phyloP scores from a whole-genome alignment of 2,113 vertebrate species.

The Machaerirhynchus nigripectus region DNA sequence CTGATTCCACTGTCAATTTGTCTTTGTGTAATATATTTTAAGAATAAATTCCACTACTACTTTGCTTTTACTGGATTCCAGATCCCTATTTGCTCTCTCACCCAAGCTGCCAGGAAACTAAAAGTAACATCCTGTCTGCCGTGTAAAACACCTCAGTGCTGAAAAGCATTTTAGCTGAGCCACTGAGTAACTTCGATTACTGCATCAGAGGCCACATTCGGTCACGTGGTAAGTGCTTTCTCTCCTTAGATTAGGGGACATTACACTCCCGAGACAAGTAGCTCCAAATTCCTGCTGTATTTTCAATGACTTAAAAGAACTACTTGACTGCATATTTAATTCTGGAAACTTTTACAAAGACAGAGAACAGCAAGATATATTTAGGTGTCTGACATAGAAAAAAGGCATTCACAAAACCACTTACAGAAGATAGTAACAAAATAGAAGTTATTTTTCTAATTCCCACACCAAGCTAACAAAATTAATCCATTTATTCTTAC shows the following conservation, averaged over 20 bases:
- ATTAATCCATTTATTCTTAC: slow-evolving; percentile 66
- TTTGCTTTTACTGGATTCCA: neutral
- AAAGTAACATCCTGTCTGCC: neutral
- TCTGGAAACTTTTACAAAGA: neutral
- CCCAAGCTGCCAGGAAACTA: neutral
- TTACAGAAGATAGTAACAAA: neutral
- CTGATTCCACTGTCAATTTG: neutral
- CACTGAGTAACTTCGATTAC: neutral
- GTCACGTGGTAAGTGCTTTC: neutral
- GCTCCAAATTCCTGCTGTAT: neutral
- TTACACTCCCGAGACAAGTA: neutral
- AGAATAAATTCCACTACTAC: neutral
- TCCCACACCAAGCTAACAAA: neutral
- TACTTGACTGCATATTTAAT: neutral
- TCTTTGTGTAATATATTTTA: neutral
- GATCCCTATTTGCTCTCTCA: neutral
- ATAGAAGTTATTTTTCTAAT: neutral
- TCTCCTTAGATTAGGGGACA: neutral
- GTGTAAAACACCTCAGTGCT: neutral
- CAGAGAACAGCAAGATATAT: neutral
- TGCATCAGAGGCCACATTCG: neutral
- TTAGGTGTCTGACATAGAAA: neutral
- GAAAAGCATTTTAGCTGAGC: neutral
- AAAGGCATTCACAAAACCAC: neutral
- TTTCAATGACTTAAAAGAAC: neutral